A percentile compares a stretch with the other conserved stretches of the same genome.
Evolutionary conservation across 2,797 vertebrate genomes (phyloP).

Genomic region (Pipistrellus kuhlii): DNA sequence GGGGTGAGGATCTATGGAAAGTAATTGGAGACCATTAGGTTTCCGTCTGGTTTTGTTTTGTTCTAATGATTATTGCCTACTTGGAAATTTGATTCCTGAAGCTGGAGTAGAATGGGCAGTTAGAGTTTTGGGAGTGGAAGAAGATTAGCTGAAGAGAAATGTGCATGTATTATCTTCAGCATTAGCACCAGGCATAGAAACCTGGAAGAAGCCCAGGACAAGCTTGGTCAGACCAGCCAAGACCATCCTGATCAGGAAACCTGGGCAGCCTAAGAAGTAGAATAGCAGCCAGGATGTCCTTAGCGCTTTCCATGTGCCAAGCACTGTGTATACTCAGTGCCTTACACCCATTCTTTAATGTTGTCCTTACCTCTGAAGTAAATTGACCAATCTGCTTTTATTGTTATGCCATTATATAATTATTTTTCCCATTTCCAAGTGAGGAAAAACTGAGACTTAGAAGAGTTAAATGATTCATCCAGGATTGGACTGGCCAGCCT

Average conservation of each 20-base stretch:
- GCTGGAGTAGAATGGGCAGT: not conserved
- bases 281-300: not conserved
- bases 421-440: not conserved
- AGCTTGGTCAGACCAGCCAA: not conserved
- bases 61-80: not conserved
- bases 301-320: not conserved
- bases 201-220: not conserved
- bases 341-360: not conserved
- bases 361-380: not conserved
- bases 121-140: not conserved
- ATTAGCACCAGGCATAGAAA: not conserved
- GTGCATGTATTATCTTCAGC: slow-evolving; percentile 10
- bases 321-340: not conserved
- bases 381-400: not conserved
- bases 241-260: not conserved
- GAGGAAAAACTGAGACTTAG: not conserved
- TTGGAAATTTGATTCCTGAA: slow-evolving; percentile 43
- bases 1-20: not conserved
- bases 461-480: not conserved
- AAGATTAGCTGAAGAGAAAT: not conserved
- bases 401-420: not conserved
- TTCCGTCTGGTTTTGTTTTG: slow-evolving; percentile 10
- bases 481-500: not conserved
- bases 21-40: not conserved
- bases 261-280: not conserved